Evolutionary conservation across 2,888 invertebrate genomes (phyloP), one percentile per base, ranked within the genome.

Genomic region (Adelognathus sp.): DNA sequence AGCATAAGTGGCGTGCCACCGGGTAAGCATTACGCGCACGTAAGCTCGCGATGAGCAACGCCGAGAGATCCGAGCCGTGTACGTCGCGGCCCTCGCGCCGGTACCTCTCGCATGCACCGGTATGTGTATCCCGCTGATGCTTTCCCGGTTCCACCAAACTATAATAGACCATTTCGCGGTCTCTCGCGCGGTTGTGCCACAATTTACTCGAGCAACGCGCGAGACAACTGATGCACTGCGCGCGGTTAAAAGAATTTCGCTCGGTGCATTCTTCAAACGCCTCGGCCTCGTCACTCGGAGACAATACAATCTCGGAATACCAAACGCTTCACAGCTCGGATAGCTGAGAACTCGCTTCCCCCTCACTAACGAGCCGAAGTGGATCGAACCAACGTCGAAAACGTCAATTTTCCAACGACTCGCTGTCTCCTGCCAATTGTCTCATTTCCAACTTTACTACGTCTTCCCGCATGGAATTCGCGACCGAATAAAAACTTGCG

Each of bases 1-100:
- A 84, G 81, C 84, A 84, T 85, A 84, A 85, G 77, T 81, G 70
- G 63, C 79, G 72, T 76, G 80, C 78, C 76, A 82, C 78, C 78
- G 79, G 80, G 76, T 80, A 80, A 79, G 61, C 71, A 82, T 79
- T 74, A 75, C 82, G 44, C 66, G 78, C 80, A 81, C 80, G 73
- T 80, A 78, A 82, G 69, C n/a, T n/a, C n/a, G n/a, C 76, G 63
- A 76, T 41, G 61, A 74, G 31, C 58, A 31, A 14, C 27, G 24
- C 44, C n/a, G 46, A 50, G 44, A 58, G 58, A 58, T 11, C n/a
- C n/a, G 36, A 33, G n/a, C 29, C 16, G 24, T 39, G 31, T 52
- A 67, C 58, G 58, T 6, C 21, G 11, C 27, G n/a, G 52, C 27
- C 7, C 36, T 11, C n/a, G n/a, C n/a, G n/a, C n/a, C n/a, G n/a